Percentiles rank a stretch among this genome's conserved stretches.
These are phyloP conservation scores for Paracanthobrama guichenoti DNA, from an alignment of 2,113 vertebrate genomes.

Conservation along the genomic window DNA sequence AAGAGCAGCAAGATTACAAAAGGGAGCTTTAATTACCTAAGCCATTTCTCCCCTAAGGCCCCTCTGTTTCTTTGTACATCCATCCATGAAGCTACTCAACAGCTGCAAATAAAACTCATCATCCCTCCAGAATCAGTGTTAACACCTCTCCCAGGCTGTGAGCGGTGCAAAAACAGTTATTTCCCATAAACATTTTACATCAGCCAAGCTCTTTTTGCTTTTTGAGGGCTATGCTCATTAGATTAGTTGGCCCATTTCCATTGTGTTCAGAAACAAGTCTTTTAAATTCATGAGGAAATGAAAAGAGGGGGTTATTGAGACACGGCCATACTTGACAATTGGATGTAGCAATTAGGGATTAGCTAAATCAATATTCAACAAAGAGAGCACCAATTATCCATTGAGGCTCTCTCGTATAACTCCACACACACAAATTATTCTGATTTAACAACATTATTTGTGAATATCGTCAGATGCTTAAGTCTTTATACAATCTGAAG, in stretches of 20 bases:
- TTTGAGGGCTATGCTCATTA: conserved; percentile 58
- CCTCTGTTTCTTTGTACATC: conserved; percentile 62
- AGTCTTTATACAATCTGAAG: conserved; percentile 24
- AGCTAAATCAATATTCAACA: conserved; percentile 55
- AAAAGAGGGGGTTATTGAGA: conserved; percentile 42
- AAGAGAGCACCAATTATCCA: conserved; percentile 26
- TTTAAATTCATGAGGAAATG: conserved; percentile 51
- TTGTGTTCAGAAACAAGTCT: conserved; percentile 52
- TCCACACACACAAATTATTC: conserved; percentile 8
- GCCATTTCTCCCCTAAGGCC: conserved; percentile 68
- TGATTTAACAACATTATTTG: conserved; percentile 23
- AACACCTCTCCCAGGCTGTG: conserved; percentile 63
- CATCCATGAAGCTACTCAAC: conserved; percentile 60
- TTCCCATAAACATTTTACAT: conserved; percentile 35
- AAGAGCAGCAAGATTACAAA: conserved; percentile 67
- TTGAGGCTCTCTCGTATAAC: conserved; percentile 30
- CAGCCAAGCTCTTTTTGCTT: conserved; percentile 3
- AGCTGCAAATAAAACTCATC: conserved; percentile 61
- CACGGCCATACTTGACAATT: conserved; percentile 40
- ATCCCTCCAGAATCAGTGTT: conserved; percentile 66
- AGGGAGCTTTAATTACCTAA: conserved; percentile 73
- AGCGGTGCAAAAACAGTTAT: conserved; percentile 8
- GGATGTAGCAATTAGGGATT: conserved; percentile 48
- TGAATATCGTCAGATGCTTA: conserved; percentile 11
- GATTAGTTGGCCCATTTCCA: conserved; percentile 65